These are phyloP conservation scores for Temnothorax rugatulus DNA, from an alignment of 2,888 invertebrate genomes.

Conservation along the genomic window DNA sequence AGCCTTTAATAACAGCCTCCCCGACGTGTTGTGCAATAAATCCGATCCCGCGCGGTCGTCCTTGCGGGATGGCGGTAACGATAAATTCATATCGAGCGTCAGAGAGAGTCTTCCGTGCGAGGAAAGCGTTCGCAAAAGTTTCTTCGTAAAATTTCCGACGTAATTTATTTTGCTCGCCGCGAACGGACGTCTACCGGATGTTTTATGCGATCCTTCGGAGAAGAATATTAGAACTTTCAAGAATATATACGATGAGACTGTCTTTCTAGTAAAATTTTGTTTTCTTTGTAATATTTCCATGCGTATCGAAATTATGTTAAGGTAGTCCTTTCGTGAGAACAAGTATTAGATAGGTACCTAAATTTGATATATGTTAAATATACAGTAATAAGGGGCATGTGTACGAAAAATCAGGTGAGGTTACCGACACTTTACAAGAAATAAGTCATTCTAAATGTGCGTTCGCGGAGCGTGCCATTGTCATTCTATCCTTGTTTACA, in stretches of 20 bases:
- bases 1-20: slow-evolving; percentile 43
- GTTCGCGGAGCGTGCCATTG: too few species aligned
- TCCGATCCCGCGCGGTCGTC: slow-evolving; percentile 19
- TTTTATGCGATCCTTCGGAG: not conserved
- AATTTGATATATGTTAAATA: too few species aligned
- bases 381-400: too few species aligned
- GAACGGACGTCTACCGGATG: not conserved
- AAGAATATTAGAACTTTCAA: not conserved
- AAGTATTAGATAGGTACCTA: too few species aligned
- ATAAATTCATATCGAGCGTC: slow-evolving; percentile 36
- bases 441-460: too few species aligned
- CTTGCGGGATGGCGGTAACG: not conserved
- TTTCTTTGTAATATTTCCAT: not conserved
- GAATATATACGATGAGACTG: not conserved
- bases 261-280: not conserved
- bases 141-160: not conserved
- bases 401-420: too few species aligned
- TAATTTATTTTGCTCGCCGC: slow-evolving; percentile 13
- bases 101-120: not conserved
- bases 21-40: slow-evolving; percentile 39
- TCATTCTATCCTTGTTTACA: too few species aligned
- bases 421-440: too few species aligned
- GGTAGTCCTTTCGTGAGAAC: too few species aligned
- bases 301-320: not conserved
- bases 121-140: not conserved